These are phyloP conservation scores for Pseudocheirus occidentalis DNA, from an alignment of 2,797 vertebrate species.

Conservation along the genomic window DNA sequence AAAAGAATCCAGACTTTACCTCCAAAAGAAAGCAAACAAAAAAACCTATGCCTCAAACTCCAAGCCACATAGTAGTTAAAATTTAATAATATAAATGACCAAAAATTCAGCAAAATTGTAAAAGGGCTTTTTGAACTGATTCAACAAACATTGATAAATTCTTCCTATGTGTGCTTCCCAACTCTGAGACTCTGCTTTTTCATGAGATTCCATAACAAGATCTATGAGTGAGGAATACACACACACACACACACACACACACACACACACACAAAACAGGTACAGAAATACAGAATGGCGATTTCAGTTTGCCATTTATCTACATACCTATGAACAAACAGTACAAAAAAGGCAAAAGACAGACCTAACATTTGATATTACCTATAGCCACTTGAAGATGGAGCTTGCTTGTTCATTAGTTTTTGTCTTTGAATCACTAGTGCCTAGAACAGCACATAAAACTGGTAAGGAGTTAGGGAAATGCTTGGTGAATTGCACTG, in stretches of 20 bases:
- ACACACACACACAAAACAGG: background rate
- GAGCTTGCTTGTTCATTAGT: background rate
- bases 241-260: background rate
- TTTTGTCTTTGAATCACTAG: background rate
- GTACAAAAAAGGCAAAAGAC: background rate
- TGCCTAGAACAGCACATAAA: background rate
- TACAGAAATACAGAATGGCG: background rate
- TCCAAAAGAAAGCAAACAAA: background rate
- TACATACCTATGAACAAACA: background rate
- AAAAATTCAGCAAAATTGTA: background rate
- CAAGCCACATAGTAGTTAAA: background rate
- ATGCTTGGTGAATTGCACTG: background rate
- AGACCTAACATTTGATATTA: background rate
- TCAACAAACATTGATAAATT: too few relatives aligned
- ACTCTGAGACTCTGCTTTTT: background rate
- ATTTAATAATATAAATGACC: background rate
- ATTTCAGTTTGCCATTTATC: background rate
- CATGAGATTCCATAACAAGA: background rate
- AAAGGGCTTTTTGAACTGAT: background rate
- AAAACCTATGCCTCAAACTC: background rate
- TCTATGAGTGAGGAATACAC: background rate
- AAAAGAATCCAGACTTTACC: background rate
- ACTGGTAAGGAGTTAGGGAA: background rate
- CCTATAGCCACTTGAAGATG: background rate
- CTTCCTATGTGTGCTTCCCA: background rate